Percentiles rank a stretch among this genome's conserved stretches.
Conservation (phyloP, 2,797 vertebrate species). For the Oryzias dopingdopingensis region DNA sequence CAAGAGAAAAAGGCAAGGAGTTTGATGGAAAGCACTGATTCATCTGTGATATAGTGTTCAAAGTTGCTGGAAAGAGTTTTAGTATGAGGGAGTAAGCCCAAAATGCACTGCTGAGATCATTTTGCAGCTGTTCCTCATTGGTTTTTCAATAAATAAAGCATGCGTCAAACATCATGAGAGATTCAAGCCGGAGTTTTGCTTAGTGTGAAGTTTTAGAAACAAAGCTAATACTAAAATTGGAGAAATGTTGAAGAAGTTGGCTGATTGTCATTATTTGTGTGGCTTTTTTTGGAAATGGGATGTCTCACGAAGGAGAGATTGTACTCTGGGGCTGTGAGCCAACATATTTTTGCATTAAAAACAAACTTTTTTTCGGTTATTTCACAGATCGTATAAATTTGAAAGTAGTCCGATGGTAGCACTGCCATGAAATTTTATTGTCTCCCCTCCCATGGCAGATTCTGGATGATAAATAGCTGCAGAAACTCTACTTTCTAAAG, state of each 20-base stretch:
- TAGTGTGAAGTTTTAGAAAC: slow-evolving; percentile 22
- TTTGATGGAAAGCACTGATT: slow-evolving; percentile 47
- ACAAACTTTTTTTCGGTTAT: slow-evolving; percentile 1
- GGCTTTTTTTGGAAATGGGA: slow-evolving; percentile 3
- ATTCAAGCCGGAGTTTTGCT: slow-evolving; percentile 16
- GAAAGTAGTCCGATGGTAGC: slow-evolving; percentile 4
- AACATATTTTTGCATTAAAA: slow-evolving; percentile 2
- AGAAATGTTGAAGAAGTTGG: slow-evolving; percentile 16
- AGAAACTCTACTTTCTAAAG: slow-evolving; percentile 6
- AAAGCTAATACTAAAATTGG: slow-evolving; percentile 29
- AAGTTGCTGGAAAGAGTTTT: slow-evolving; percentile 50
- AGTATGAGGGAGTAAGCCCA: slow-evolving; percentile 40
- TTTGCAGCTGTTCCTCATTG: slow-evolving; percentile 68
- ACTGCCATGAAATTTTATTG: slow-evolving; percentile 8
- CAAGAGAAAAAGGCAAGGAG: slow-evolving; percentile 57
- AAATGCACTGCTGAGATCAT: slow-evolving; percentile 63
- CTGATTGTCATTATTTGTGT: slow-evolving; percentile 2
- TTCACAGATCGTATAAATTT: slow-evolving; percentile 8
- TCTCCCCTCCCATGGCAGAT: background rate
- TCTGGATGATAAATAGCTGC: slow-evolving; percentile 9
- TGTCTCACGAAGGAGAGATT: background rate
- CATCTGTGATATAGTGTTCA: slow-evolving; percentile 52
- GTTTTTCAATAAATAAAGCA: slow-evolving; percentile 56
- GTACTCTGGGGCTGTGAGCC: background rate
- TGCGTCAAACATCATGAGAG: slow-evolving; percentile 31